phyloP scores from a whole-genome alignment of 30 jellyfish, hydroid and myxozoan species.

The Aurelia coerulea region DNA sequence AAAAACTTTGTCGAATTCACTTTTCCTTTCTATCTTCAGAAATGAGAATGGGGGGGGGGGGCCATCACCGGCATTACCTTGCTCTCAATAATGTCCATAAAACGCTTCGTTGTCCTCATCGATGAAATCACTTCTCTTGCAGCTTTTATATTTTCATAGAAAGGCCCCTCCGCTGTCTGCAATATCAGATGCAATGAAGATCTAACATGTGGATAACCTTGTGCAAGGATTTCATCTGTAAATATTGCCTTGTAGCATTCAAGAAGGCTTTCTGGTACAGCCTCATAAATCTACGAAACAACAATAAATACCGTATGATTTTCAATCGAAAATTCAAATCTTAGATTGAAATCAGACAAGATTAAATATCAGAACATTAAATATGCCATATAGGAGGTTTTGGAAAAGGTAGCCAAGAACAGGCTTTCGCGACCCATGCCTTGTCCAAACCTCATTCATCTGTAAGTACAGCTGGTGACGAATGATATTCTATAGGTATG shows the following conservation, averaged over 20 bases:
- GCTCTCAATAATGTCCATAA: slow-evolving; percentile 11
- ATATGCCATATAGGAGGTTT: no score
- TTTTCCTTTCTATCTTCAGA: no score
- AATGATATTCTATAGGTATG: no score
- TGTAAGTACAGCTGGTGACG: no score
- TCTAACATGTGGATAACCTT: slow-evolving; percentile 43
- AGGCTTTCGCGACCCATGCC: no score
- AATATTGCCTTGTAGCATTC: slow-evolving; percentile 34
- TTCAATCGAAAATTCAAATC: no score
- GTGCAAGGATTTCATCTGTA: slow-evolving; percentile 56
- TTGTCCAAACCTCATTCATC: no score
- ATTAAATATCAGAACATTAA: no score
- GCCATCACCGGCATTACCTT: slow-evolving; percentile 3
- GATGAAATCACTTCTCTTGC: slow-evolving; percentile 52
- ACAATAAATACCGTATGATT: not conserved
- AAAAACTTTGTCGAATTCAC: no score
- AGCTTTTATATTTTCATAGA: slow-evolving; percentile 21
- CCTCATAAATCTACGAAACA: slow-evolving; percentile 73
- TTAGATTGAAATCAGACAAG: no score
- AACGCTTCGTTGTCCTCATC: slow-evolving; percentile 40
- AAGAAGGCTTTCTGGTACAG: slow-evolving; percentile 79
- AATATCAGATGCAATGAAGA: slow-evolving; percentile 15
- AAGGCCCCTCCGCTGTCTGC: slow-evolving; percentile 56
- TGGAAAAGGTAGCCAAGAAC: no score
- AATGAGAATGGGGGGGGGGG: no score